Evolutionary conservation across 2,113 vertebrate species (phyloP).

Genomic region (Pontoporia blainvillei): DNA sequence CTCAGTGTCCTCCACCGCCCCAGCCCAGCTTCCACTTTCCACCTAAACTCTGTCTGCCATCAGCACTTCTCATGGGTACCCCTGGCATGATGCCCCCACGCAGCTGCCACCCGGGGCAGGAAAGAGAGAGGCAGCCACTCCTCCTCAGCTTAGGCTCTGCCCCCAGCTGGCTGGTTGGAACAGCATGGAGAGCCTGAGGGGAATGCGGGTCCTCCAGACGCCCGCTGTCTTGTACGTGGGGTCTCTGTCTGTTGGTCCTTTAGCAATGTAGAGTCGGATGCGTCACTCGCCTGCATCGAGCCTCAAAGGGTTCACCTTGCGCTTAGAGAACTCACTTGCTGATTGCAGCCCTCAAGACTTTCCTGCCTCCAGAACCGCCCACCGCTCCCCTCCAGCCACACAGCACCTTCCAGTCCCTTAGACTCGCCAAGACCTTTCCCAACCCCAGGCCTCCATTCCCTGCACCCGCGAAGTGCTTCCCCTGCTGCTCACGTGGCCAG

Average conservation of each 20-base stretch:
- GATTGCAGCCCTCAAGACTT: too few species aligned
- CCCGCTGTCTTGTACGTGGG: rapidly evolving
- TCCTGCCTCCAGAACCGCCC: background rate
- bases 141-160: background rate
- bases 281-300: background rate
- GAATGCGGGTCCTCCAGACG: background rate
- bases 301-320: background rate
- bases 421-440: background rate
- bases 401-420: too few species aligned
- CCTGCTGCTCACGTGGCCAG: rapidly evolving
- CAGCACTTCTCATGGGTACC: constrained; percentile 12
- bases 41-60: background rate
- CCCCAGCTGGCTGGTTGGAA: rapidly evolving
- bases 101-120: background rate
- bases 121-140: background rate
- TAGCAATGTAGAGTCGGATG: background rate
- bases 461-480: background rate
- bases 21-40: background rate
- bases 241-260: background rate
- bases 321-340: background rate
- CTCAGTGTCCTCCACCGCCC: background rate
- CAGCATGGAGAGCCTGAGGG: background rate
- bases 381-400: background rate
- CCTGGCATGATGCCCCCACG: background rate
- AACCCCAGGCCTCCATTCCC: background rate